Base-by-base conservation (phyloP, 2,888 invertebrate species). In the Iphiclides podalirius region DNA sequence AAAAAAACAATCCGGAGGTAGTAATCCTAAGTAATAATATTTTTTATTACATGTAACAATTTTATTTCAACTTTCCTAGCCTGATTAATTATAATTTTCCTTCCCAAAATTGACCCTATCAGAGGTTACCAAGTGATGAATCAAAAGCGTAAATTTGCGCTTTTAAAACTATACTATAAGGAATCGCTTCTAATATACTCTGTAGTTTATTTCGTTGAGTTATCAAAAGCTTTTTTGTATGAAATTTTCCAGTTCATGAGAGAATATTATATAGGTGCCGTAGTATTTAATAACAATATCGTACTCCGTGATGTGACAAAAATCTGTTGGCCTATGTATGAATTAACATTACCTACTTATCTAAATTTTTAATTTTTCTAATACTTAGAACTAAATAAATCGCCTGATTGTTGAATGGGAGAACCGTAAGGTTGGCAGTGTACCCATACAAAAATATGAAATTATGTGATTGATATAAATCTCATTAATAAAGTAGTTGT, bases 121-220 rank as follows among this genome's bases (percentile, higher is more conserved):
- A 38, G 52, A 53, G 50, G 50, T 50, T 56, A 54, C 60, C 60
- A 64, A 70, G 64, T 71, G 66, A 65, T 67, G 66, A 61, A 53
- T 31, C n/a, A 57, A 58, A 55, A 40, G 49, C 53, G 55, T 41
- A 51, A 53, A 55, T 61, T 61, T 64, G 67, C 73, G 81, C 75
- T 82, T 78, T 72, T 63, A 51, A 67, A 63, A 58, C 43, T 79
- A 74, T 79, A 72, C 72, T 64, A 71, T 76, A 75, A 65, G 58
- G 60, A 66, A 70, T 74, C 66, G 81, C 82, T 82, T 80, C 66
- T 66, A 63, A 70, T 67, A 71, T 70, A 67, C 63, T 69, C 59
- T 66, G 67, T 75, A 72, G 70, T 70, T 73, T 52, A 66, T 74
- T 72, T 71, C 52, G 62, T 75, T 78, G 61, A 57, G 61, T 59